A percentile compares a stretch with the other conserved stretches of the same genome.
These are phyloP conservation scores for Anthonomus grandis DNA, from an alignment of 1,140 invertebrate species.

Conservation along the genomic window DNA sequence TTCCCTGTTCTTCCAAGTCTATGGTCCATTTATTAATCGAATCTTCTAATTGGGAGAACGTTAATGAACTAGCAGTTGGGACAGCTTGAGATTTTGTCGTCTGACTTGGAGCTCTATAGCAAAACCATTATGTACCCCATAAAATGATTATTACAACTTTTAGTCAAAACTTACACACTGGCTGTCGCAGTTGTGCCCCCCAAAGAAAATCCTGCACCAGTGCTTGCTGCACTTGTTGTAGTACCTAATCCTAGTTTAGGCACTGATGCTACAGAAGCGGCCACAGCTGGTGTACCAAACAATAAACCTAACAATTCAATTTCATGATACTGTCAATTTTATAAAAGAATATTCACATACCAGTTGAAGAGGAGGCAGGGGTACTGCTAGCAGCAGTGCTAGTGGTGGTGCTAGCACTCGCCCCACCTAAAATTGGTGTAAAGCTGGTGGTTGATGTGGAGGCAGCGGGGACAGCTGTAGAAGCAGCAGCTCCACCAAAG, in stretches of 20 bases:
- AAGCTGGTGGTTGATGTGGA: conserved; percentile 37
- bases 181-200: conserved; percentile 14
- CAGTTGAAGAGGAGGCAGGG: background rate
- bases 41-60: conserved; percentile 87
- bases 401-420: conserved; percentile 16
- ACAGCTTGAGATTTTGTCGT: conserved; percentile 48
- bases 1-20: conserved; percentile 91
- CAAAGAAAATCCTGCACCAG: conserved; percentile 30
- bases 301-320: conserved; percentile 29
- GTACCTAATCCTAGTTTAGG: no score
- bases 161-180: background rate
- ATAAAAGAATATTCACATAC: no score
- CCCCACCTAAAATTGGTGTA: conserved; percentile 30
- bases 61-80: conserved; percentile 58
- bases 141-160: background rate
- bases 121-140: background rate
- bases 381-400: conserved; percentile 30
- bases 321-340: conserved; percentile 6
- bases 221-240: conserved; percentile 5
- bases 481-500: background rate
- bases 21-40: conserved; percentile 94
- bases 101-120: conserved; percentile 25
- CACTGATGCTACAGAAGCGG: background rate
- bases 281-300: background rate
- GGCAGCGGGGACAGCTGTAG: background rate